Evolutionary conservation across 2,113 vertebrate genomes (phyloP).

Genomic region (Chauna torquata): DNA sequence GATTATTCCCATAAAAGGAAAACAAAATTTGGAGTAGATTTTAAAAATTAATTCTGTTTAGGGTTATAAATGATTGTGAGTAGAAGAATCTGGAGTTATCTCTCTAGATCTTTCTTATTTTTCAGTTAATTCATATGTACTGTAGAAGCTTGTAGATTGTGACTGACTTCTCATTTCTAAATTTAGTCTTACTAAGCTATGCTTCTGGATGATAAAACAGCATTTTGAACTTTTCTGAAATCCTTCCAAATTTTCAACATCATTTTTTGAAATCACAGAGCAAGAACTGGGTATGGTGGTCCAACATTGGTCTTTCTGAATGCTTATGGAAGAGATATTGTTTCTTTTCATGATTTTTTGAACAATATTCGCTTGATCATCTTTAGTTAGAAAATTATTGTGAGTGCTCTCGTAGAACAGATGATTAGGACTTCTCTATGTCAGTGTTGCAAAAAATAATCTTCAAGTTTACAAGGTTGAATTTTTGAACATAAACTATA

Average conservation of each 20-base stretch:
- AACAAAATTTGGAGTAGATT: background rate
- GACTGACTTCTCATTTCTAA: background rate
- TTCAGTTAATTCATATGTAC: background rate
- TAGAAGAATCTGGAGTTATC: background rate
- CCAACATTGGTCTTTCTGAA: background rate
- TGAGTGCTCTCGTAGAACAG: background rate
- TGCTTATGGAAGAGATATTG: background rate
- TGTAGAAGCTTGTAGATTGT: background rate
- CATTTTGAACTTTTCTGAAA: background rate
- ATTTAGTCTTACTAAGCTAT: background rate
- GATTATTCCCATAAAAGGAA: background rate
- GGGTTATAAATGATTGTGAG: background rate
- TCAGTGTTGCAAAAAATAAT: background rate
- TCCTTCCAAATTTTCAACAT: background rate
- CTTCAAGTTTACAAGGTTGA: background rate
- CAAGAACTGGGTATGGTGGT: background rate
- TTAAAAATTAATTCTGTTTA: background rate
- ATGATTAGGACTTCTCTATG: background rate
- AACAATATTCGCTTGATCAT: background rate
- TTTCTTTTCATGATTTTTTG: background rate
- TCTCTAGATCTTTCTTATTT: background rate
- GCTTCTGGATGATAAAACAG: background rate
- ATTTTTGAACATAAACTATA: background rate
- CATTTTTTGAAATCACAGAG: background rate
- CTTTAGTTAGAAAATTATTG: background rate